Evolutionary conservation across 2,113 vertebrate genomes (phyloP).

Genomic region (Melanerpes formicivorus): DNA sequence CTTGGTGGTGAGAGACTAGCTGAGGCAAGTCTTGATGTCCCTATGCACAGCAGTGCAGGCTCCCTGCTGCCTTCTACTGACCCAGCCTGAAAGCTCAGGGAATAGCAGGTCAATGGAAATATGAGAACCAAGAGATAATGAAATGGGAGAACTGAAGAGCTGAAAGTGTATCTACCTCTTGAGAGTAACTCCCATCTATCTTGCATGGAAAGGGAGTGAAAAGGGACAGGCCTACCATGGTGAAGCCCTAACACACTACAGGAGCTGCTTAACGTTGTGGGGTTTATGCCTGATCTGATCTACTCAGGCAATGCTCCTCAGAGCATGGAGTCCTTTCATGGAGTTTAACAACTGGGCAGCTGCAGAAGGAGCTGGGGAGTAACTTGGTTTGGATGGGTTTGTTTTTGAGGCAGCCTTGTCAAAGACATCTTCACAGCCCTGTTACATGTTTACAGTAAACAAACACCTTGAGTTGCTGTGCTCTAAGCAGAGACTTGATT

Average conservation of each 20-base stretch:
- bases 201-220: not conserved
- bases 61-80: not conserved
- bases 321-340: not conserved
- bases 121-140: not conserved
- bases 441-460: not conserved
- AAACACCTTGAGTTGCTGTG: not conserved
- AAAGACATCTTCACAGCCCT: not conserved
- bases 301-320: accelerated
- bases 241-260: not conserved
- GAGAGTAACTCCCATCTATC: not conserved
- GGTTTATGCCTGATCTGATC: not conserved
- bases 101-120: not conserved
- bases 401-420: not conserved
- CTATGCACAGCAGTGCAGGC: not conserved
- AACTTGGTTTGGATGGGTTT: not conserved
- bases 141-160: not conserved
- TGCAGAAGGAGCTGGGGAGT: not conserved
- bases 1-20: not conserved
- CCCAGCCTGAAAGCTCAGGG: not conserved
- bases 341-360: not conserved
- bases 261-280: accelerated
- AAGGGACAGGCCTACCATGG: accelerated
- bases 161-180: not conserved
- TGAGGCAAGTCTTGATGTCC: not conserved
- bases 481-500: not conserved